Evolutionary conservation across 92 coral and sea anemone species (phyloP).

Genomic region (Porites divaricata): DNA sequence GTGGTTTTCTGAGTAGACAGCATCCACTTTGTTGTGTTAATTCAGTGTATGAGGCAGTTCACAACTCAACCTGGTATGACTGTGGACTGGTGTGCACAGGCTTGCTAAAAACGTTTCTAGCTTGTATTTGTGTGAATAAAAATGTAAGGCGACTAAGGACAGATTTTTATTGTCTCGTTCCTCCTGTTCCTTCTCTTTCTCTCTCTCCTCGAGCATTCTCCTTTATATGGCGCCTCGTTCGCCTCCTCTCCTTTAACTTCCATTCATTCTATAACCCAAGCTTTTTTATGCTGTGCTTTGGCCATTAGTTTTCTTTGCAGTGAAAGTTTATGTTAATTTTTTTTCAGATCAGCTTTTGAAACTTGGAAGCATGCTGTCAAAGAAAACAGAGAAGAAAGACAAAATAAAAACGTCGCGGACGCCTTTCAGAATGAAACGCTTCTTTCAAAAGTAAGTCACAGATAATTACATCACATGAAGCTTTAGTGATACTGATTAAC

Average conservation of each 20-base stretch:
- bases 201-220: too few species aligned
- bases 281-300: too few species aligned
- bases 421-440: not conserved
- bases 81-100: too few species aligned
- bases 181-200: too few species aligned
- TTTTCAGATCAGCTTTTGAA: constrained; percentile 20
- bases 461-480: not conserved
- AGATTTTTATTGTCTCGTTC: not conserved
- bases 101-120: not conserved
- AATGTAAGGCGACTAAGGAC: not conserved
- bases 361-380: constrained; percentile 20
- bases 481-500: too few species aligned
- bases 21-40: too few species aligned
- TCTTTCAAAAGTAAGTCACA: constrained; percentile 22
- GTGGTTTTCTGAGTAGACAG: too few species aligned
- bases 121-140: too few species aligned
- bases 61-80: too few species aligned
- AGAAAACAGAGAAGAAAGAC: constrained; percentile 17
- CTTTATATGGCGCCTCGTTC: not conserved
- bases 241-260: not conserved
- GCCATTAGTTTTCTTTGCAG: not conserved
- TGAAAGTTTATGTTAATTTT: not conserved
- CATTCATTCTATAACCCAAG: too few species aligned
- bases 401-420: constrained; percentile 16
- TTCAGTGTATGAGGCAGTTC: too few species aligned